A percentile compares a stretch with the other conserved stretches of the same genome.
These are phyloP conservation scores for Lasioglossum lativentre DNA, from an alignment of 2,888 invertebrate species.

Conservation along the genomic window DNA sequence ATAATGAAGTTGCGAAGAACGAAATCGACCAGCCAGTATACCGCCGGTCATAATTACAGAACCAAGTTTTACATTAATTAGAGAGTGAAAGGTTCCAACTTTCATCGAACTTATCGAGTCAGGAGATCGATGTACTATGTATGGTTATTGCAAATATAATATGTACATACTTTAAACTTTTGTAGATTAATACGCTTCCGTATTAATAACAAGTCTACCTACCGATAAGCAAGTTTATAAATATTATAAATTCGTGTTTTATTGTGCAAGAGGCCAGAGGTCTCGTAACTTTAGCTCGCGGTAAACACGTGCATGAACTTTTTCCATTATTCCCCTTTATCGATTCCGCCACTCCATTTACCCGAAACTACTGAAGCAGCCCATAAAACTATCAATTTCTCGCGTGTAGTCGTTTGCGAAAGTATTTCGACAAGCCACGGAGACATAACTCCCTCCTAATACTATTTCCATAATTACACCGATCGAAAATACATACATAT, in stretches of 20 bases:
- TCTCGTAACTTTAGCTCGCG: not conserved
- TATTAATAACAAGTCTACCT: not conserved
- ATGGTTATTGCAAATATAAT: not conserved
- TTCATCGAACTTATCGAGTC: not conserved
- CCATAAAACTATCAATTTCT: not conserved
- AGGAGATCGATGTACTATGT: not conserved
- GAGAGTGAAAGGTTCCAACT: not conserved
- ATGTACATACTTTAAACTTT: not conserved
- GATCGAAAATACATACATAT: not conserved
- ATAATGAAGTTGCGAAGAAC: constrained; percentile 1
- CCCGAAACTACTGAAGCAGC: not conserved
- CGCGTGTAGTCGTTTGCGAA: not conserved
- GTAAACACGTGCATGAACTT: constrained; percentile 3
- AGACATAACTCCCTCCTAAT: not conserved
- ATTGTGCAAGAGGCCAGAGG: not conserved
- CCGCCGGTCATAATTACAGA: not conserved
- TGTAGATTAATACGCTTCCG: not conserved
- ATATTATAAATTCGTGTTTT: not conserved
- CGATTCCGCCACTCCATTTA: constrained; percentile 3
- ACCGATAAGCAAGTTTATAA: not conserved
- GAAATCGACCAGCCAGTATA: not conserved
- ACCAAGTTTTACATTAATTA: not conserved
- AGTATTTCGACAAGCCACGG: not conserved
- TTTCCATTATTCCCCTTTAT: constrained; percentile 10
- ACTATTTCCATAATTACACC: not conserved